Evolutionary conservation across 2,797 vertebrate genomes (phyloP).

Genomic region (Amblyraja radiata): DNA sequence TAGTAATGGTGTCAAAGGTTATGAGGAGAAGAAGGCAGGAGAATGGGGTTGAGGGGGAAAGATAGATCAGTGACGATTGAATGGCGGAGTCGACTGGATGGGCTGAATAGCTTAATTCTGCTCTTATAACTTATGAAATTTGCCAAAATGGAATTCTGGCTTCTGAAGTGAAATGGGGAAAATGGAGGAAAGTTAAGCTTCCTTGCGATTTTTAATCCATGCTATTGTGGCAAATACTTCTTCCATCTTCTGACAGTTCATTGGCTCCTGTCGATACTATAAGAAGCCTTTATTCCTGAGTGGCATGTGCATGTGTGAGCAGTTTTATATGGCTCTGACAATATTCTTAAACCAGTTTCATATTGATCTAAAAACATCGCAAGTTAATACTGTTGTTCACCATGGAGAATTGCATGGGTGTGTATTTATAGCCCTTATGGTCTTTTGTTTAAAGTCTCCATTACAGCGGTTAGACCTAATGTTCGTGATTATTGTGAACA

Average conservation of each 20-base stretch:
- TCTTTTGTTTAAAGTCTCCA: constrained; percentile 8
- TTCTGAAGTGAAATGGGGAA: neutral
- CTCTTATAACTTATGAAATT: neutral
- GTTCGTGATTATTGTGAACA: neutral
- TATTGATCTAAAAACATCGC: neutral
- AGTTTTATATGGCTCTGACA: constrained; percentile 4
- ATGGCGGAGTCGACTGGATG: too few species aligned
- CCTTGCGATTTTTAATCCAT: neutral
- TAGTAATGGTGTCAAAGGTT: too few species aligned
- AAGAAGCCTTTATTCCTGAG: neutral
- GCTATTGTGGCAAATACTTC: neutral
- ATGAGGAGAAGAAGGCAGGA: too few species aligned
- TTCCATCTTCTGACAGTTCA: constrained; percentile 1
- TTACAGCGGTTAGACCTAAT: neutral
- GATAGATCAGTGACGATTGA: too few species aligned
- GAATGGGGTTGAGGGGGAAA: too few species aligned
- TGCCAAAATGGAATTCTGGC: neutral
- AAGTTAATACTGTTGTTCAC: constrained; percentile 17
- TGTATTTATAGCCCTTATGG: constrained; percentile 22
- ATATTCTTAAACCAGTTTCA: neutral
- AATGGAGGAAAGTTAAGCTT: neutral
- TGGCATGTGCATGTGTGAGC: constrained; percentile 15
- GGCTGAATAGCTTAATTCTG: too few species aligned
- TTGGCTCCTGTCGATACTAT: neutral
- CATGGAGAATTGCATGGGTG: constrained; percentile 11